Base-by-base conservation (phyloP, 2,797 vertebrate genomes). In the Sus cebifrons region DNA sequence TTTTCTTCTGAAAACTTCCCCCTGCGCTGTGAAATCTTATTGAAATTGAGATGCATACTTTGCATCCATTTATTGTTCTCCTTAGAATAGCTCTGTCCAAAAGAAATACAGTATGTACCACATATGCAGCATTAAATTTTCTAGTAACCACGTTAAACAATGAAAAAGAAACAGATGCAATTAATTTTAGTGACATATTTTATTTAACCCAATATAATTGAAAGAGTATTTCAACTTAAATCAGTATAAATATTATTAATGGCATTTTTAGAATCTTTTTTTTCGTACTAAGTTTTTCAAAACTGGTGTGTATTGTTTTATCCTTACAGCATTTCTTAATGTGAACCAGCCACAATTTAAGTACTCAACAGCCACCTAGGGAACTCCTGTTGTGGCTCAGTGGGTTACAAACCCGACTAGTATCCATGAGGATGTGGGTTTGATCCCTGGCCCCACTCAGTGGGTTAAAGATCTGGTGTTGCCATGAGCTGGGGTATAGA, bases 1-100 rank as follows among this genome's bases (percentile, higher is more conserved):
- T 79, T 56, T 86, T n/a, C 20, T 65, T 6, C 32, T 58, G 71
- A 62, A 82, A 90, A 40, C 7, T 18, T 91, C 32, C 83, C 25
- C 49, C 58, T 91, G 25, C 60, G 89, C 94, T 60, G 32, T 78
- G 29, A 96, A 88, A 85, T 92, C 32, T 27, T 54, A 75, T 21
- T 79, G 36, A 93, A 68, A 60, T 64, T 40, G 21, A 86, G 68
- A 54, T 21, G 8, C 0, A 70, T 4, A 14, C 20, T 81, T 87
- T 75, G 6, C 12, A 32, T 75, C 12, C 56, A 67, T 32, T 54
- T n/a, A 52, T 2, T 10, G 25, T 90, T 94, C 40, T 96, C 27
- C 58, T 23, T 62, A 68, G 56, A 95, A 64, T 36, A 85, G 82
- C 9, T 86, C 70, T 74, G 14, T 77, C 16, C 60, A 54, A 84